Percentiles rank a stretch among this genome's conserved stretches.
phyloP scores from a whole-genome alignment of 1,140 invertebrate genomes.

The Yoshiicerus persimilis region DNA sequence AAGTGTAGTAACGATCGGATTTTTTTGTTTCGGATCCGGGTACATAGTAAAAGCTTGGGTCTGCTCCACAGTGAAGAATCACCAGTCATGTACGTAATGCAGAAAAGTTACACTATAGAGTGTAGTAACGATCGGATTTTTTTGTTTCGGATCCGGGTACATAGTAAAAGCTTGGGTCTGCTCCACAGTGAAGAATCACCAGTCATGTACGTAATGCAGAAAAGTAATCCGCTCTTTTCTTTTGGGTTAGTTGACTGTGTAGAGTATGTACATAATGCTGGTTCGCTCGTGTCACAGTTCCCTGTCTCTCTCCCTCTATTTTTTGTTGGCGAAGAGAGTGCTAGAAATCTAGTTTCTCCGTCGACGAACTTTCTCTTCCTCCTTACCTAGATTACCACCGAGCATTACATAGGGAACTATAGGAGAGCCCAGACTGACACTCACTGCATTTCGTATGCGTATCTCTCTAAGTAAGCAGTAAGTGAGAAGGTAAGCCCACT shows the following conservation, averaged over 20 bases:
- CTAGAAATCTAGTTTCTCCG: not conserved
- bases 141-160: not conserved
- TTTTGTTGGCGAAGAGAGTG: not conserved
- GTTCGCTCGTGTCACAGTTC: not conserved
- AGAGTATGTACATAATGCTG: not conserved
- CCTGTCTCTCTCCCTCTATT: not conserved
- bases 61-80: not conserved
- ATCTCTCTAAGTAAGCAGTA: too few relatives aligned
- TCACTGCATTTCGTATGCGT: too few relatives aligned
- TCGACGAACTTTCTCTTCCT: not conserved
- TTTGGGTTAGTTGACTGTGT: not conserved
- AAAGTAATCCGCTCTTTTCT: not conserved
- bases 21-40: not conserved
- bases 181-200: not conserved
- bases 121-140: not conserved
- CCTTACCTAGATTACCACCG: not conserved
- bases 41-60: not conserved
- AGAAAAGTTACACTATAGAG: not conserved
- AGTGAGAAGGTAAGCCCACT: not conserved
- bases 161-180: not conserved
- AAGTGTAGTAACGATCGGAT: not conserved
- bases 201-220: not conserved
- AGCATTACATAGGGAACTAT: too few relatives aligned
- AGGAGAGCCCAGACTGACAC: too few relatives aligned
- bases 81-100: conserved; percentile 3